phyloP scores from a whole-genome alignment of 2,888 invertebrate genomes.

The Lottia gigantea region DNA sequence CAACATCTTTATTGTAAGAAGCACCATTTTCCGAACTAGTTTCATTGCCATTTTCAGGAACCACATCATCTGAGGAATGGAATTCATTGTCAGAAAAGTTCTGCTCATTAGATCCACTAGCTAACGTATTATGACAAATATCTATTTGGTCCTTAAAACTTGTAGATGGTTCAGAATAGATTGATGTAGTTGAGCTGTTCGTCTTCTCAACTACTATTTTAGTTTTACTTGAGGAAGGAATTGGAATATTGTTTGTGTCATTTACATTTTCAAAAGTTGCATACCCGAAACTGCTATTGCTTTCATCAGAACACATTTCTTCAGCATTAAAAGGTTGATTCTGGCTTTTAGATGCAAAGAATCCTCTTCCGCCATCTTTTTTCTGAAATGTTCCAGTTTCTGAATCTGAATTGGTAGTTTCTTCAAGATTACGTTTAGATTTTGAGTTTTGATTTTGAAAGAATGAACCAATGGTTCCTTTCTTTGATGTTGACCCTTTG shows the following conservation, averaged over 20 bases:
- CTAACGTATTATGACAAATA: not conserved
- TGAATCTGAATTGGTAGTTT: too few species aligned
- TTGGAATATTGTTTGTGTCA: not conserved
- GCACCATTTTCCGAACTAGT: not conserved
- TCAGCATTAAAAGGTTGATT: not conserved
- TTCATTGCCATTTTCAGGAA: not conserved
- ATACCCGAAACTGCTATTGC: not conserved
- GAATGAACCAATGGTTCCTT: slow-evolving; percentile 27
- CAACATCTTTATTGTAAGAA: not conserved
- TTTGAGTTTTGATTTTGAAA: slow-evolving; percentile 15
- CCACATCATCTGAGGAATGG: not conserved
- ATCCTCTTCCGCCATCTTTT: slow-evolving; percentile 19
- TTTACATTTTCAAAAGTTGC: not conserved
- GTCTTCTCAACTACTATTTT: too few species aligned
- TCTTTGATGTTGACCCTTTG: slow-evolving; percentile 8
- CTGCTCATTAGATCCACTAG: not conserved
- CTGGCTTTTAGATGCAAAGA: slow-evolving; percentile 22
- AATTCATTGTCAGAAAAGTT: not conserved
- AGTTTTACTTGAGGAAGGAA: too few species aligned
- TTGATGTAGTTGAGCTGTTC: not conserved
- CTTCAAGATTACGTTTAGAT: too few species aligned
- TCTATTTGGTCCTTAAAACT: not conserved
- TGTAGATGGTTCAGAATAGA: not conserved
- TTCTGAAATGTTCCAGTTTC: too few species aligned
- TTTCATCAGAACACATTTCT: not conserved